These are phyloP conservation scores for Monopis laevigella DNA, from an alignment of 2,888 invertebrate genomes.

Conservation along the genomic window DNA sequence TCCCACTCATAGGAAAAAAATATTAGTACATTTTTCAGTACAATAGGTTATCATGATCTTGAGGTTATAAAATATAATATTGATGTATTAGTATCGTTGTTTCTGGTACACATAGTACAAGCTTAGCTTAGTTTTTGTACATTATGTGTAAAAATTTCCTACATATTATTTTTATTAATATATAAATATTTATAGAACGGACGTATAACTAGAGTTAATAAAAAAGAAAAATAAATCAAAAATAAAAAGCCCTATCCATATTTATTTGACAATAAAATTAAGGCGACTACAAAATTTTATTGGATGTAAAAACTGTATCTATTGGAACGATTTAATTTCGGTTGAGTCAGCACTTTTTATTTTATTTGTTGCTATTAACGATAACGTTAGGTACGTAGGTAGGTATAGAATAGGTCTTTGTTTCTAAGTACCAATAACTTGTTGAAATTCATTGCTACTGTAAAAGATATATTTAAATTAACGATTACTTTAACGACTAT, in stretches of 20 bases:
- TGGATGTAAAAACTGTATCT: conserved; percentile 38
- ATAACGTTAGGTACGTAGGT: background rate
- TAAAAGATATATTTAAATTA: background rate
- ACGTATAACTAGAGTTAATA: no score
- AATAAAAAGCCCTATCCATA: conserved; percentile 22
- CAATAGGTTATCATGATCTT: no score
- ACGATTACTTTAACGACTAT: no score
- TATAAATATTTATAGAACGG: no score
- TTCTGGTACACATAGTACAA: no score
- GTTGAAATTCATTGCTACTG: background rate
- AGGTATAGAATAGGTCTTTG: background rate
- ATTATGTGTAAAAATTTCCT: no score
- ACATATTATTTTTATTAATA: no score
- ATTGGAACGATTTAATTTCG: conserved; percentile 47
- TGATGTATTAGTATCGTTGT: no score
- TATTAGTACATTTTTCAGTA: no score
- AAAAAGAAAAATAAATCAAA: background rate
- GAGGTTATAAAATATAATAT: no score
- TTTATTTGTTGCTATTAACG: conserved; percentile 28
- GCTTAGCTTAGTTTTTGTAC: no score
- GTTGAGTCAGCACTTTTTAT: conserved; percentile 52
- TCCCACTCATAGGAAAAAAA: no score
- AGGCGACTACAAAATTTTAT: conserved; percentile 39
- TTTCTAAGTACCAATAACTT: background rate
- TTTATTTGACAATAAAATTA: conserved; percentile 17